Evolutionary conservation across 2,888 invertebrate genomes (phyloP), one percentile per base, ranked within the genome.

Genomic region (Abrostola triplasia): DNA sequence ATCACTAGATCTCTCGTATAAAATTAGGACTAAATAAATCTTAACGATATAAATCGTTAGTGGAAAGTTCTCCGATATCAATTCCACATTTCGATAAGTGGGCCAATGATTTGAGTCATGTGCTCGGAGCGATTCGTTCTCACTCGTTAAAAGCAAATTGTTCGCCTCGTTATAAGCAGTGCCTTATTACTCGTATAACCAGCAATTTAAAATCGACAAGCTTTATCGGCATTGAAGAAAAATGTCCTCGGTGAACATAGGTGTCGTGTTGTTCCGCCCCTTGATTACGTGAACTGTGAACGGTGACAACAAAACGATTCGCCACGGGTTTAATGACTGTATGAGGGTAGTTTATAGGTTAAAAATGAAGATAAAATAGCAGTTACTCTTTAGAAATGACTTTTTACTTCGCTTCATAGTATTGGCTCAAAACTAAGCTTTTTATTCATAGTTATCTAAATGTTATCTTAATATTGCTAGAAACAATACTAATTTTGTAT

Each of bases 121-220:
- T 42, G 65, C 59, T 66, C 13, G 49, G 44, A 52, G 53, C 36
- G 57, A 36, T 62, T 62, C 62, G 58, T 70, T 77, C 56, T 64
- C 66, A 66, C 58, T 80, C 76, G 76, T 78, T 67, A 70, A 24
- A 40, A 70, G 67, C 38, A 70, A 75, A 70, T 75, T 77, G 66
- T 70, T 59, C 55, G 47, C 52, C 62, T 80, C 71, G 68, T 71
- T 77, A 77, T 64, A 55, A 56, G 35, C 51, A 8, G 78, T 80
- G 49, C 75, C 67, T 80, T 79, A 69, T 78, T 77, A 73, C 36
- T 47, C 51, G 37, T 55, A 52, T 48, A 58, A 37, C 36, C 52
- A 68, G 77, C 62, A 62, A 79, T 77, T 64, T 59, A 55, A 48
- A 62, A 64, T 58, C 63, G 60, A 61, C 36, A 41, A 67, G 55